Percentiles rank a stretch among this genome's conserved stretches.
Evolutionary conservation across 2,113 vertebrate genomes (phyloP).

Genomic region (Colius striatus): DNA sequence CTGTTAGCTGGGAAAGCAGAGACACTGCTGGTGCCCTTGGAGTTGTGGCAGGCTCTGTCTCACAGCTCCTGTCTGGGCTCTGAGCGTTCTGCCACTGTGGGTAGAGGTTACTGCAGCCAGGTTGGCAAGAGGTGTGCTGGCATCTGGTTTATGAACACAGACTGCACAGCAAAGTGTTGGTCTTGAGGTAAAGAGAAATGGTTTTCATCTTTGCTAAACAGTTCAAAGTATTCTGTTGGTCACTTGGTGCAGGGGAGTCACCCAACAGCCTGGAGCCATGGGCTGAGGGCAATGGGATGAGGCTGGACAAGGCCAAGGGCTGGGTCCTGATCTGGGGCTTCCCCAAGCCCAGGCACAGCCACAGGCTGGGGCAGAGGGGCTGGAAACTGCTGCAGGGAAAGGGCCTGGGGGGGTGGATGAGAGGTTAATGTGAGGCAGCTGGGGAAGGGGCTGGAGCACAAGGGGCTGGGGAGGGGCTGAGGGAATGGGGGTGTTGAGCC

Average conservation of each 20-base stretch:
- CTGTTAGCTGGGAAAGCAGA: neutral
- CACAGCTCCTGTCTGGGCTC: rapidly evolving
- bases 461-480: too few relatives aligned
- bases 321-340: too few relatives aligned
- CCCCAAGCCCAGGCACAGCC: too few relatives aligned
- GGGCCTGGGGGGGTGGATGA: too few relatives aligned
- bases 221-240: neutral
- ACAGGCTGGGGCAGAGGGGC: too few relatives aligned
- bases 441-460: too few relatives aligned
- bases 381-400: too few relatives aligned
- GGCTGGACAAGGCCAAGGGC: too few relatives aligned
- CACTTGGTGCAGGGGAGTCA: neutral
- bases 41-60: neutral
- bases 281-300: too few relatives aligned
- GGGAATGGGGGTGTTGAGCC: too few relatives aligned
- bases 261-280: too few relatives aligned
- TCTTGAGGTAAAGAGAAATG: neutral
- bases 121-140: neutral
- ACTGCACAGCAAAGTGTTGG: rapidly evolving
- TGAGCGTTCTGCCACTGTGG: rapidly evolving
- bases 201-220: neutral
- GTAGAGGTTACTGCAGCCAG: neutral
- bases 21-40: neutral
- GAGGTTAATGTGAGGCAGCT: too few relatives aligned
- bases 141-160: neutral